phyloP scores from a whole-genome alignment of 37 sponge, comb jelly and placozoan species.

The Cliona cf. orientalis region DNA sequence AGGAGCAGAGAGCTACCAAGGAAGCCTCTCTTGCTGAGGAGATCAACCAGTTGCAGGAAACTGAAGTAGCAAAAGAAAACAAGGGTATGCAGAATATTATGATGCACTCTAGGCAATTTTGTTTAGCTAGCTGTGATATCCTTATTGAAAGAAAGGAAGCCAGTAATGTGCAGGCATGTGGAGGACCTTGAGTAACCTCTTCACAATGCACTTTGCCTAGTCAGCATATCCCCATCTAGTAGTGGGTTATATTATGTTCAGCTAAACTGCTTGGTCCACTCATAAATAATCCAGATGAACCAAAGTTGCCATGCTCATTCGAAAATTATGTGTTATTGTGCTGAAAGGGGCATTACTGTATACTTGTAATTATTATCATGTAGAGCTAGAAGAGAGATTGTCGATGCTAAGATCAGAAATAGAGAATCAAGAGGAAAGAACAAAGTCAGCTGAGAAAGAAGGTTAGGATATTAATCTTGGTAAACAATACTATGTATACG shows the following conservation, averaged over 20 bases:
- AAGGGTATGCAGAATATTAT: too few relatives aligned
- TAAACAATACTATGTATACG: not conserved
- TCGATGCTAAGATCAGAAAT: constrained; percentile 49
- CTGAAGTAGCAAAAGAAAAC: too few relatives aligned
- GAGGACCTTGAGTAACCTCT: not conserved
- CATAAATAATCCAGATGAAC: too few relatives aligned
- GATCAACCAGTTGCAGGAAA: constrained; percentile 6
- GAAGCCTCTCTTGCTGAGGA: constrained; percentile 50
- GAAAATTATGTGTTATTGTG: not conserved
- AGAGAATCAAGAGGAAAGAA: not conserved
- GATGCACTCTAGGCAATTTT: too few relatives aligned
- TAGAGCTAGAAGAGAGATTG: constrained; percentile 78
- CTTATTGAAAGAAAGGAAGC: too few relatives aligned
- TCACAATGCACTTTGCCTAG: not conserved
- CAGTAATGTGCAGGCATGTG: too few relatives aligned
- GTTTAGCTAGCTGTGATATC: too few relatives aligned
- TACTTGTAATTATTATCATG: not conserved
- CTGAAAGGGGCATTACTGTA: not conserved
- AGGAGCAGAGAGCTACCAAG: constrained; percentile 28
- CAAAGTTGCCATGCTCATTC: too few relatives aligned
- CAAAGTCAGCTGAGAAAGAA: not conserved
- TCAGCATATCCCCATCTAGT: not conserved
- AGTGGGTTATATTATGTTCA: not conserved
- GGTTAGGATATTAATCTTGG: not conserved
- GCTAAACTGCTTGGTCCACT: too few relatives aligned